These are phyloP conservation scores for Tragopan temminckii DNA, from an alignment of 2,797 vertebrate species.

Conservation along the genomic window DNA sequence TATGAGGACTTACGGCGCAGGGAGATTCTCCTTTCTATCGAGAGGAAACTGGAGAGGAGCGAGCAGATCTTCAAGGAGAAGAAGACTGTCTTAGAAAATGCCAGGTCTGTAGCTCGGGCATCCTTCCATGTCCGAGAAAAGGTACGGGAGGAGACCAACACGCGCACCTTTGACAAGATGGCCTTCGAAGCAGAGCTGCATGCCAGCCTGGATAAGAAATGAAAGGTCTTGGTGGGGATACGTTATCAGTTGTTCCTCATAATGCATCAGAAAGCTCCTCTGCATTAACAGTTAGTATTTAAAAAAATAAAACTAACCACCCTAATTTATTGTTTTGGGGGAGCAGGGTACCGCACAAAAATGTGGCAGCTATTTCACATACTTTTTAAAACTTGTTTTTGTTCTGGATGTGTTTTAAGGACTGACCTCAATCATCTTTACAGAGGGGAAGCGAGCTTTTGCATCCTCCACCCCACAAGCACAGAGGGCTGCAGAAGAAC, in stretches of 20 bases:
- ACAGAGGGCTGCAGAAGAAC: neutral
- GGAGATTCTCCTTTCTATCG: constrained; percentile 95
- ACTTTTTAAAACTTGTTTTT: neutral
- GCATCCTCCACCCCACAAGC: constrained; percentile 4
- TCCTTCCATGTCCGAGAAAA: constrained; percentile 96
- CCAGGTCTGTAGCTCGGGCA: constrained; percentile 92
- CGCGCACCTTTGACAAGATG: constrained; percentile 97
- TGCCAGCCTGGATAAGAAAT: constrained; percentile 92
- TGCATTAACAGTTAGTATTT: neutral
- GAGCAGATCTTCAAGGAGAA: constrained; percentile 95
- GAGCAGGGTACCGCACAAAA: constrained; percentile 67
- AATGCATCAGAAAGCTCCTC: neutral
- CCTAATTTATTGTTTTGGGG: constrained; percentile 18
- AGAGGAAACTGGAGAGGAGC: constrained; percentile 95
- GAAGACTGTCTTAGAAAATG: constrained; percentile 92
- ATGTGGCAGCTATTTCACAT: constrained; percentile 67
- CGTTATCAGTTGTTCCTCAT: neutral
- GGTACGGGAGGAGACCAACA: constrained; percentile 95
- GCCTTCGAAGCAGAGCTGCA: constrained; percentile 94
- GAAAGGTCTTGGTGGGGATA: constrained; percentile 37
- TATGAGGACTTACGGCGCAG: constrained; percentile 90
- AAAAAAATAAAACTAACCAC: neutral
- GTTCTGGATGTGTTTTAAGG: neutral
- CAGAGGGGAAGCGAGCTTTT: neutral
- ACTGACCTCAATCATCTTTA: neutral